phyloP scores from a whole-genome alignment of 2,888 invertebrate genomes.

The Pemphredon lugubris region DNA sequence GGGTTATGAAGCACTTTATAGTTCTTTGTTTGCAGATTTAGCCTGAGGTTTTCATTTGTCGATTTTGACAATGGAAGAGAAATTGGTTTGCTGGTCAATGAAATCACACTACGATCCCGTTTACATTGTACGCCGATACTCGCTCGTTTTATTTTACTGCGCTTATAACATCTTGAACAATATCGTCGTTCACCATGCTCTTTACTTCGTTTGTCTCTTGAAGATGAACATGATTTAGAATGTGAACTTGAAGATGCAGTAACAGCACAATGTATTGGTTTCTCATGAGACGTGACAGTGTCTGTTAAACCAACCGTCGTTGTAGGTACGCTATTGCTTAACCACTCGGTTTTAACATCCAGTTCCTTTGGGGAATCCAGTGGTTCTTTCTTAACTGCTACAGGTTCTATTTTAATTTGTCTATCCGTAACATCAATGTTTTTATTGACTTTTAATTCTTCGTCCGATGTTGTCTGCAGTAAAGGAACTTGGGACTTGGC shows the following conservation, averaged over 20 bases:
- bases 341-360: conserved; percentile 42
- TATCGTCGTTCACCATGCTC: conserved; percentile 76
- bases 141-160: conserved; percentile 87
- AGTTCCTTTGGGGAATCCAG: conserved; percentile 41
- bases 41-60: conserved; percentile 73
- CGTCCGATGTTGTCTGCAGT: conserved; percentile 29
- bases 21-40: conserved; percentile 76
- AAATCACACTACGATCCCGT: conserved; percentile 82
- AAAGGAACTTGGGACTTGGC: conserved; percentile 32
- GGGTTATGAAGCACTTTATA: conserved; percentile 70
- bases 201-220: conserved; percentile 74
- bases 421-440: conserved; percentile 34
- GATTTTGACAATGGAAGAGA: conserved; percentile 67
- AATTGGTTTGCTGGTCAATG: conserved; percentile 65
- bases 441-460: conserved; percentile 20
- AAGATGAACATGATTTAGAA: conserved; percentile 66
- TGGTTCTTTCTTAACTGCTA: conserved; percentile 65
- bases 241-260: conserved; percentile 62
- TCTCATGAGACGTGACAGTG: conserved; percentile 16
- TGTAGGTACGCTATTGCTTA: conserved; percentile 10
- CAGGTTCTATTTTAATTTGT: conserved; percentile 36
- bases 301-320: conserved; percentile 9
- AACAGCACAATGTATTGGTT: conserved; percentile 27
- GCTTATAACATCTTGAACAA: conserved; percentile 87
- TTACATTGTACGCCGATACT: conserved; percentile 89